These are phyloP conservation scores for Vicugna pacos DNA, from an alignment of 2,113 vertebrate species.

Conservation along the genomic window DNA sequence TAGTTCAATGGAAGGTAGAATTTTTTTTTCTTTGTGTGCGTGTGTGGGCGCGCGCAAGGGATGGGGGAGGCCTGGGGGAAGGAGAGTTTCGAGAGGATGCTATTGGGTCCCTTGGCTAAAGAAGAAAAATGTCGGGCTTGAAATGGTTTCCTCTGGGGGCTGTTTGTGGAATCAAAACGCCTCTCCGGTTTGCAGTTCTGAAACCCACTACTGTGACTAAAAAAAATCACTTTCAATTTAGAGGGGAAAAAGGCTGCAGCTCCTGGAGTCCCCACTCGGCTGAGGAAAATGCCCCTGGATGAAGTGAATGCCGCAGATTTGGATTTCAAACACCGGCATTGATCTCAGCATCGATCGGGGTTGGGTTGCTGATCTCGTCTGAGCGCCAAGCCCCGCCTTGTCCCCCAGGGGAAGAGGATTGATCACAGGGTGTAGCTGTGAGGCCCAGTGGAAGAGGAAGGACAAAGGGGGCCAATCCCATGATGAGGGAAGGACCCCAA, in stretches of 20 bases:
- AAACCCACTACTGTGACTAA: constrained; percentile 87
- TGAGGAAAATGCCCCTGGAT: constrained; percentile 78
- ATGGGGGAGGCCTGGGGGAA: constrained; percentile 57
- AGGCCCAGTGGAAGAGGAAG: constrained; percentile 83
- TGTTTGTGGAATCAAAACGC: constrained; percentile 91
- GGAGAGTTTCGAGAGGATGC: constrained; percentile 72
- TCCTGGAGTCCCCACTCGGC: constrained; percentile 80
- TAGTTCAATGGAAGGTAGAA: constrained; percentile 85
- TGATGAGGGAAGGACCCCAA: constrained; percentile 77
- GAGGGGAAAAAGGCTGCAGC: constrained; percentile 84
- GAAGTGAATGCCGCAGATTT: constrained; percentile 72
- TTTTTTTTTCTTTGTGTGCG: constrained; percentile 69
- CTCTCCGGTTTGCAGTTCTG: constrained; percentile 89
- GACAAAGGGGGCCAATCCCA: constrained; percentile 76
- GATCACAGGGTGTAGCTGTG: constrained; percentile 71
- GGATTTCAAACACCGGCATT: constrained; percentile 85
- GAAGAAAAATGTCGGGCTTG: constrained; percentile 82
- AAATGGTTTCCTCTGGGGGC: constrained; percentile 89
- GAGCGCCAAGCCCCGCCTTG: constrained; percentile 82
- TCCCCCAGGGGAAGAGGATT: constrained; percentile 82
- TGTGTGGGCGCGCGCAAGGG: constrained; percentile 56
- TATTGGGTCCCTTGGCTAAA: constrained; percentile 71
- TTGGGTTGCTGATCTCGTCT: constrained; percentile 76
- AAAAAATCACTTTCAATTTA: constrained; percentile 88
- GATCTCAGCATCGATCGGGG: constrained; percentile 83